Percentiles rank a stretch among this genome's conserved stretches.
These are phyloP conservation scores for Sinosuthora webbiana DNA, from an alignment of 2,113 vertebrate species.

Conservation along the genomic window DNA sequence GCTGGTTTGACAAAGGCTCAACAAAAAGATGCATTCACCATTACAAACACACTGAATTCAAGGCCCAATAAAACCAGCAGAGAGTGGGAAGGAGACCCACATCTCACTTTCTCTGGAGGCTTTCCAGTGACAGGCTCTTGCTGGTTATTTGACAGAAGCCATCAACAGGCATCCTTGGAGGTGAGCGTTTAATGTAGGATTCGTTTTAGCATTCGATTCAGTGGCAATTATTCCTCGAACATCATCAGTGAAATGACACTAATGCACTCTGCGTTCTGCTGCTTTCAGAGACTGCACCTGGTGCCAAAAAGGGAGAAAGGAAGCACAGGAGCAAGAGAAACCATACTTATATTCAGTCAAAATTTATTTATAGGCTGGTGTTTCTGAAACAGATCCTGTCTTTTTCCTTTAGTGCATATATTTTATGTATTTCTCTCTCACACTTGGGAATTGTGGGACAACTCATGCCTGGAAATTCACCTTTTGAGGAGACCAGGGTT, in stretches of 20 bases:
- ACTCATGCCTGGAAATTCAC: neutral
- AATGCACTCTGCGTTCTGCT: neutral
- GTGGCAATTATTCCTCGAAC: constrained; percentile 38
- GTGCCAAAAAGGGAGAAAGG: neutral
- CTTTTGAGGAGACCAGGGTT: neutral
- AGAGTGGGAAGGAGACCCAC: neutral
- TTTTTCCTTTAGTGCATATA: neutral
- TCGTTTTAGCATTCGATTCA: constrained; percentile 26
- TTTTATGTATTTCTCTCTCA: neutral
- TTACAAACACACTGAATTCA: neutral
- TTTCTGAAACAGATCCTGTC: neutral
- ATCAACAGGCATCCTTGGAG: constrained; percentile 23
- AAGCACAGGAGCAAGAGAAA: neutral
- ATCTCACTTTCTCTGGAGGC: neutral
- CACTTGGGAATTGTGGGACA: neutral
- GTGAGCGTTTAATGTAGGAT: constrained; percentile 24
- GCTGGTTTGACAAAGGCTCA: neutral
- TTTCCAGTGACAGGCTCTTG: constrained; percentile 24
- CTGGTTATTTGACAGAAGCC: constrained; percentile 39
- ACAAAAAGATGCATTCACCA: neutral
- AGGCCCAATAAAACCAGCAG: neutral
- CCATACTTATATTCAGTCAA: neutral
- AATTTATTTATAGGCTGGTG: neutral
- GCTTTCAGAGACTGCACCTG: neutral
- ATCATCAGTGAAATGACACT: neutral